phyloP scores from a whole-genome alignment of 2,113 vertebrate genomes.

The Rhinichthys klamathensis region DNA sequence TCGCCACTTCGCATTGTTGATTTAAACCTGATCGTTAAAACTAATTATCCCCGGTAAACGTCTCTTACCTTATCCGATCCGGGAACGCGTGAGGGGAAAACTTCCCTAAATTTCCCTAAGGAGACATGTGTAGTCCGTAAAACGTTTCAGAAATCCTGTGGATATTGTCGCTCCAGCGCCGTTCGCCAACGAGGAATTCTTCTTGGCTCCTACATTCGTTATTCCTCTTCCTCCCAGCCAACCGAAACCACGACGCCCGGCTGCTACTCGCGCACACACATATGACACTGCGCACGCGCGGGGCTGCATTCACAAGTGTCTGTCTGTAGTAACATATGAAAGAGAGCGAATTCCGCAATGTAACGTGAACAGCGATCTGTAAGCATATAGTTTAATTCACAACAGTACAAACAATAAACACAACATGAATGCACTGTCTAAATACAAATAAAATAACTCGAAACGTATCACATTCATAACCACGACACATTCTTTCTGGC shows the following conservation, averaged over 20 bases:
- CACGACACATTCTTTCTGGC: background rate
- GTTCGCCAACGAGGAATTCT: slow-evolving; percentile 40
- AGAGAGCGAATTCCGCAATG: slow-evolving; percentile 65
- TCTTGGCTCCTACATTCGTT: slow-evolving; percentile 36
- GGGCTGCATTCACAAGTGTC: background rate
- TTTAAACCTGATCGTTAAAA: slow-evolving; percentile 63
- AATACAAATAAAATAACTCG: background rate
- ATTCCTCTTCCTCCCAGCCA: slow-evolving; percentile 59
- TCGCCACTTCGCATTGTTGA: slow-evolving; percentile 67
- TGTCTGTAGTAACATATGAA: slow-evolving; percentile 37
- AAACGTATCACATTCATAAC: background rate
- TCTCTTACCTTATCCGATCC: slow-evolving; percentile 57
- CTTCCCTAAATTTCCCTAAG: slow-evolving; percentile 51
- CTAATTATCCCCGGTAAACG: slow-evolving; percentile 32
- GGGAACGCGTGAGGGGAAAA: slow-evolving; percentile 31
- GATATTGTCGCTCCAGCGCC: slow-evolving; percentile 38
- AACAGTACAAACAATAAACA: background rate
- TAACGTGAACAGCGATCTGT: slow-evolving; percentile 54
- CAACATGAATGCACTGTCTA: background rate
- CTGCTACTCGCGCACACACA: slow-evolving; percentile 59
- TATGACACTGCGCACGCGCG: slow-evolving; percentile 67
- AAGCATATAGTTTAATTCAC: background rate
- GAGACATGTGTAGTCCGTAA: slow-evolving; percentile 55
- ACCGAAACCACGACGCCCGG: slow-evolving; percentile 77
- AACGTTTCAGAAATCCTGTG: slow-evolving; percentile 58